Percentiles rank a stretch among this genome's conserved stretches.
Evolutionary conservation across 2,113 vertebrate species (phyloP).

Genomic region (Ia io): DNA sequence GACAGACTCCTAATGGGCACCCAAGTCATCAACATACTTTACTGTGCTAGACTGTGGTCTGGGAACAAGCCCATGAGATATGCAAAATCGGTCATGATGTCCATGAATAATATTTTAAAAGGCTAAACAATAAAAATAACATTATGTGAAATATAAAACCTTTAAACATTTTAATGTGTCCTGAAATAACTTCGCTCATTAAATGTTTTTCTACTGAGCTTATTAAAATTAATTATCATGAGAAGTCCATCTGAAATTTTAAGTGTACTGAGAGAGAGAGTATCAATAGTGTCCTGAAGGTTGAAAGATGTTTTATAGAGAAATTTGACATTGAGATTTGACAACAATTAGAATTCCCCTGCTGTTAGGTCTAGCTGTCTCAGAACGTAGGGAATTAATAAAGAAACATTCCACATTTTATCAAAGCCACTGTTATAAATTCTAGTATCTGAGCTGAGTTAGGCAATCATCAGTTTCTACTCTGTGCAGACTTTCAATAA

Average conservation of each 20-base stretch:
- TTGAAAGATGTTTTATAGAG: not conserved
- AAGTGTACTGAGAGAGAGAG: not conserved
- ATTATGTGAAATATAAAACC: constrained; percentile 62
- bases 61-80: not conserved
- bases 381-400: not conserved
- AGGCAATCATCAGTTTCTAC: constrained; percentile 54
- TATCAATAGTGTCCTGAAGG: not conserved
- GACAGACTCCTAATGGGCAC: not conserved
- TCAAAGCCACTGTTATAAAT: not conserved
- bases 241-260: constrained; percentile 54
- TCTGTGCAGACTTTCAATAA: constrained; percentile 64
- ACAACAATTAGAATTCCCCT: not conserved
- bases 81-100: not conserved
- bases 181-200: constrained; percentile 39
- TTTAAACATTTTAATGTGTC: constrained; percentile 41
- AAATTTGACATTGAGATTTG: not conserved
- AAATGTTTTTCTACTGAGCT: constrained; percentile 45
- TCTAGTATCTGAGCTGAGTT: constrained; percentile 60
- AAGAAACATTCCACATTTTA: not conserved
- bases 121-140: constrained; percentile 63
- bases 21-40: not conserved
- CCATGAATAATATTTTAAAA: constrained; percentile 54
- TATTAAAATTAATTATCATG: constrained; percentile 56
- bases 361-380: not conserved
- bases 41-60: not conserved